Base-by-base conservation (phyloP, 2,888 invertebrate genomes). In the Scaptomyza reducta region DNA sequence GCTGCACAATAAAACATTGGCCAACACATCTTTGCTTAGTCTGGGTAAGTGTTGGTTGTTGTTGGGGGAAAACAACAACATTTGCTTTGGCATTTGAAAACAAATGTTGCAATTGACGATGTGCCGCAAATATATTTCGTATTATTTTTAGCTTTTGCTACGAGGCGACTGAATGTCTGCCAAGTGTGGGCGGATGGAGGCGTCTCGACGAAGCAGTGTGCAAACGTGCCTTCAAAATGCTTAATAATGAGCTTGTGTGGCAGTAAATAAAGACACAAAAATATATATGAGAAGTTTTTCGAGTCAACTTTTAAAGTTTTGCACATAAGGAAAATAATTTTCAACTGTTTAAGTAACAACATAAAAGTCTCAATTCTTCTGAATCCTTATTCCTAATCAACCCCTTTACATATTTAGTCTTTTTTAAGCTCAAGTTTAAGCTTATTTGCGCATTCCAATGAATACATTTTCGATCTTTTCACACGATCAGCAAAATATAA, bases 11-110 rank as follows among this genome's bases (percentile, higher is more conserved):
- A 53, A 55, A 44, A 47, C 61, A 70, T 76, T 83, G 55, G 64
- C 40, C 38, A 74, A 71, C 51, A 71, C 51, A 60, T 44, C 46
- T 64, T 46, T 84, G 81, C 76, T 79, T 86, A 82, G 83, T 86
- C 75, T 87, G 72, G 10, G 25, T 55, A 77, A 77, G 71, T 70
- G 71, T 75, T 70, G 70, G 55, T 29, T 50, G 50, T 11, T 29
- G 45, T 35, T 66, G 60, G 42, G 22, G 45, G 45, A 6, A 2
- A 9, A 13, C 47, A 33, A 33, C 31, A 49, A 31, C 27, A 27
- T 7, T 9, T 7, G 9, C 29, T 22, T 22, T 22, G 22, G 22
- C 22, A 22, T 22, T 22, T 22, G 22, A 22, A 22, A 47, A 50
- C n/a, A 45, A 14, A 22, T 22, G 22, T 22, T 42, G 42, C 16